Base-by-base conservation (phyloP, 30 jellyfish, hydroid and myxozoan species). In the Aurelia sp. region DNA sequence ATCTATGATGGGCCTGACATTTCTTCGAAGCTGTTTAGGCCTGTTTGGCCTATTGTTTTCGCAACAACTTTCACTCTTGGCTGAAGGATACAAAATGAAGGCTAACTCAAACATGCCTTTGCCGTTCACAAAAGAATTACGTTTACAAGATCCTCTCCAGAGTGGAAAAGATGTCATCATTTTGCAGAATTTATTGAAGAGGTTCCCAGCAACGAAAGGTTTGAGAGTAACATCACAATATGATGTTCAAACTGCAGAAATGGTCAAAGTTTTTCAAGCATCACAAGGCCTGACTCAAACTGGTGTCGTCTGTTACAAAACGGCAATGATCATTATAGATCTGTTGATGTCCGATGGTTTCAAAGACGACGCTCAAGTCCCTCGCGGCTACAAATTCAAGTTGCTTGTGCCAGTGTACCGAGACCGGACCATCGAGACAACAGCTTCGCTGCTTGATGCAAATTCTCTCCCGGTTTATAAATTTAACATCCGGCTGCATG, bases 111-210 rank as follows among this genome's bases (percentile, higher is more conserved):
- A 66, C 41, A 82, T 82, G 91, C 96, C 96, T 19, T 71, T 72
- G 27, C 97, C 97, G 7, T 91, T 91, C 69, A 61, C 64, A 22
- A 73, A 93, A 79, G 57, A 18, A 7, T 84, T 91, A 11, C 62
- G 35, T n/a, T 57, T 91, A 75, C 86, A 73, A 21, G 59, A 48
- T 15, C 97, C 97, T 3, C 50, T 59, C 13, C 78, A 20, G 69
- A 21, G 66, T 22, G 97, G 97, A 4, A 84, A 74, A 68, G 97
- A 91, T 52, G 97, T 91, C 23, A 71, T 85, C 16, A 84, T 91
- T 51, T 50, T 91, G 37, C 97, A 91, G 83, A 91, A 91, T 64
- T 66, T 91, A 33, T 86, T 91, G 61, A 62, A 77, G 62, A 74
- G 97, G 22, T 67, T 41, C 21, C 79, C 87, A 27, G 81, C 58